These are phyloP conservation scores for Zaprionus davidi DNA, from an alignment of 1,140 invertebrate genomes.

Conservation along the genomic window DNA sequence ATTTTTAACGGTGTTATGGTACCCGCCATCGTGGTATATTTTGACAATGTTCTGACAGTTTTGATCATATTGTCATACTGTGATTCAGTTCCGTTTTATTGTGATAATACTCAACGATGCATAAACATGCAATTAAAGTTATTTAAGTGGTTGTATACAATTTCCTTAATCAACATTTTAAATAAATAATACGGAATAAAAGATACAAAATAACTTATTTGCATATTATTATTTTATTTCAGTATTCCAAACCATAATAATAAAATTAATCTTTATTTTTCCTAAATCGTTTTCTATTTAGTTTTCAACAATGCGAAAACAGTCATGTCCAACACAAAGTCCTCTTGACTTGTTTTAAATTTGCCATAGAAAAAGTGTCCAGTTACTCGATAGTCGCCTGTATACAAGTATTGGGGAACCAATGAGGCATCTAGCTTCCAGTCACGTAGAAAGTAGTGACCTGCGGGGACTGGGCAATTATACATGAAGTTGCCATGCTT, in stretches of 20 bases:
- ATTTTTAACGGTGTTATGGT: neutral
- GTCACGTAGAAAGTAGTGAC: slow-evolving; percentile 48
- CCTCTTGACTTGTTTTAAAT: slow-evolving; percentile 53
- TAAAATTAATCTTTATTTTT: neutral
- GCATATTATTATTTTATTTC: neutral
- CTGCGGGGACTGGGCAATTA: slow-evolving; percentile 49
- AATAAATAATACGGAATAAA: neutral
- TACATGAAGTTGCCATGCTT: slow-evolving; percentile 56
- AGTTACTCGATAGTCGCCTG: slow-evolving; percentile 53
- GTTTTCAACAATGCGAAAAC: slow-evolving; percentile 37
- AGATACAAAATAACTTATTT: neutral
- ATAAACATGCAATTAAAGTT: neutral
- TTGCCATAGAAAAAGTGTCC: slow-evolving; percentile 62
- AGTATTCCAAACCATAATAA: neutral
- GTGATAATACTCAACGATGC: neutral
- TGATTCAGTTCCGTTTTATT: neutral
- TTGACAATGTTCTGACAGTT: neutral
- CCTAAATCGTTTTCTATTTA: neutral
- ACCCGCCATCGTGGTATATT: neutral
- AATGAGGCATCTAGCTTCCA: slow-evolving; percentile 51
- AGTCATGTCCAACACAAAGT: slow-evolving; percentile 48
- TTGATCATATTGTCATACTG: neutral
- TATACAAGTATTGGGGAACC: slow-evolving; percentile 49
- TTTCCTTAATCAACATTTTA: neutral
- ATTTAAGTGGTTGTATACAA: neutral